Evolutionary conservation across 1,140 invertebrate genomes (phyloP).

Genomic region (Belonocnema kinseyi): DNA sequence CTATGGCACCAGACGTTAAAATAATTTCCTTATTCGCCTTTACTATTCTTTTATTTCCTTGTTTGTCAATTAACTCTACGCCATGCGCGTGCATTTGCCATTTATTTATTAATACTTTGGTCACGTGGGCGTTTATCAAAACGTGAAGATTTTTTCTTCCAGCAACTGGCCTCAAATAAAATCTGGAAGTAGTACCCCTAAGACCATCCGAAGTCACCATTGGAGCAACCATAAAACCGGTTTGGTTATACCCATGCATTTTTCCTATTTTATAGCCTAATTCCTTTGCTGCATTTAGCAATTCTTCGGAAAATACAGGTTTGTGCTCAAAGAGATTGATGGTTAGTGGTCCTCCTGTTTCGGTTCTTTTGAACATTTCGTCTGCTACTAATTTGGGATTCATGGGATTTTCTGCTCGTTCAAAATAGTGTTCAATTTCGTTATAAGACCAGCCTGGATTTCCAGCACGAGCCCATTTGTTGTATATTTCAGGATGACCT

Average conservation of each 20-base stretch:
- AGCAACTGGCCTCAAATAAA: slow-evolving; percentile 73
- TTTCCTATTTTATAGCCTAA: slow-evolving; percentile 83
- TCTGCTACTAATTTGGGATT: slow-evolving; percentile 57
- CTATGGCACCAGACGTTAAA: slow-evolving; percentile 81
- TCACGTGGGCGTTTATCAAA: slow-evolving; percentile 72
- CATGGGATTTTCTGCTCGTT: slow-evolving; percentile 68
- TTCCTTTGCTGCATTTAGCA: slow-evolving; percentile 82
- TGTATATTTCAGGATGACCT: slow-evolving; percentile 84
- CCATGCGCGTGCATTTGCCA: slow-evolving; percentile 77
- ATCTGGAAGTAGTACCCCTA: slow-evolving; percentile 77
- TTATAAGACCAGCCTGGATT: slow-evolving; percentile 92
- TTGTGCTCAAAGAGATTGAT: slow-evolving; percentile 75
- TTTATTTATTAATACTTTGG: slow-evolving; percentile 71
- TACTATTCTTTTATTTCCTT: slow-evolving; percentile 56
- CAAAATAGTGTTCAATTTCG: slow-evolving; percentile 81
- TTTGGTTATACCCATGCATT: slow-evolving; percentile 79
- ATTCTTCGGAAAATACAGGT: slow-evolving; percentile 76
- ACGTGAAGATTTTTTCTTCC: slow-evolving; percentile 70
- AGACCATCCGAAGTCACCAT: slow-evolving; percentile 78
- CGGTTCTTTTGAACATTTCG: slow-evolving; percentile 45
- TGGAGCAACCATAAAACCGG: slow-evolving; percentile 76
- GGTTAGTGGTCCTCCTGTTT: slow-evolving; percentile 66
- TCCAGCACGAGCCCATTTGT: slow-evolving; percentile 84
- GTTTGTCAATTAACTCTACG: slow-evolving; percentile 77
- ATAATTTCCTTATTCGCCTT: slow-evolving; percentile 79